Evolutionary conservation across 2,888 invertebrate genomes (phyloP).

Genomic region (Pecten maximus): DNA sequence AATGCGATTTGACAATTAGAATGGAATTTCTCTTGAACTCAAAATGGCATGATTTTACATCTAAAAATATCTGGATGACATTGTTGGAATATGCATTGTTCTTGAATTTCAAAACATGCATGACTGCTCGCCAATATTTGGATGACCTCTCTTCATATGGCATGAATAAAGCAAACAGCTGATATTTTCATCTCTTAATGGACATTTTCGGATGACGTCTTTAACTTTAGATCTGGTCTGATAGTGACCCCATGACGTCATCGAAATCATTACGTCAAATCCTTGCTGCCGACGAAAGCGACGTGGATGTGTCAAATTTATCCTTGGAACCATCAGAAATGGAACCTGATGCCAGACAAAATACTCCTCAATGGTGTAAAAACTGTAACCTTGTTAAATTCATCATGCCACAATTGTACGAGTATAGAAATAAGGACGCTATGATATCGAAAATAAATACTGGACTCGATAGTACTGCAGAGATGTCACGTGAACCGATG

Average conservation of each 20-base stretch:
- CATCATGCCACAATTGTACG: background rate
- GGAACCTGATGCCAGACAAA: too few species aligned
- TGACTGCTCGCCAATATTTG: background rate
- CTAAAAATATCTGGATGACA: too few species aligned
- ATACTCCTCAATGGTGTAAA: background rate
- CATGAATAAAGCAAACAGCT: too few species aligned
- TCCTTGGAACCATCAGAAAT: background rate
- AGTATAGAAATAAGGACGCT: background rate
- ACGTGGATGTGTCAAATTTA: background rate
- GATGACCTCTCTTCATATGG: too few species aligned
- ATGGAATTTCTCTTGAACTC: background rate
- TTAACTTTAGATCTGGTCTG: background rate
- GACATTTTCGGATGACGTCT: background rate
- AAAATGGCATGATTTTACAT: background rate
- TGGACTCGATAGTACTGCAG: background rate
- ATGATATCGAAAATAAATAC: background rate
- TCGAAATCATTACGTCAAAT: background rate
- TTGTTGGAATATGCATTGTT: background rate
- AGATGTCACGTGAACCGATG: background rate
- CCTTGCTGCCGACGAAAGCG: background rate
- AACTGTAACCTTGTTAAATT: background rate
- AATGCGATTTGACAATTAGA: background rate
- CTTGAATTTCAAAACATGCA: background rate
- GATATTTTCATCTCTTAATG: background rate
- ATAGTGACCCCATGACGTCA: background rate